Conservation (phyloP, 2,888 invertebrate species). For the Arctia plantaginis region DNA sequence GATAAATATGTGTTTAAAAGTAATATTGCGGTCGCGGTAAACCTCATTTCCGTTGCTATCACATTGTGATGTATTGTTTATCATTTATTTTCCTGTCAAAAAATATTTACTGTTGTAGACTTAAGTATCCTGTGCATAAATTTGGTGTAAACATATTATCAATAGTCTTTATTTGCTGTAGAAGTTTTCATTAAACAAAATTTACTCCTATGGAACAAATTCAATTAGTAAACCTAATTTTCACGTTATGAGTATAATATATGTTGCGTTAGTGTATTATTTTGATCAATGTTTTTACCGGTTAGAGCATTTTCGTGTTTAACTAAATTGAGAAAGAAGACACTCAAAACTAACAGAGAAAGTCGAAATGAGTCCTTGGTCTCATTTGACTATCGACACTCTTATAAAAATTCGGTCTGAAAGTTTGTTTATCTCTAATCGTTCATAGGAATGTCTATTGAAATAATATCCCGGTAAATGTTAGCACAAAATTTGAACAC, state of each 20-base stretch:
- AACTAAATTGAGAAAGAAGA: not conserved
- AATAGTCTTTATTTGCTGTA: not conserved
- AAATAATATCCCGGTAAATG: not conserved
- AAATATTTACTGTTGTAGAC: constrained; percentile 17
- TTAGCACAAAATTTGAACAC: not conserved
- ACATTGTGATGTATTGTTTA: constrained; percentile 40
- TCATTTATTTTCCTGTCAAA: constrained; percentile 35
- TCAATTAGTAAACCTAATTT: not conserved
- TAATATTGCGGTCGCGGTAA: constrained; percentile 34
- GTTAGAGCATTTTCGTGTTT: too few relatives aligned
- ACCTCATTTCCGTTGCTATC: constrained; percentile 44
- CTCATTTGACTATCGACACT: not conserved
- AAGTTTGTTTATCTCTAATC: not conserved
- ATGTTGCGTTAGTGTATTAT: too few relatives aligned
- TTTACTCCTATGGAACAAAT: not conserved
- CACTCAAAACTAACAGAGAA: not conserved
- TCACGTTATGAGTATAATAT: too few relatives aligned
- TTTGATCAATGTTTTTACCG: too few relatives aligned
- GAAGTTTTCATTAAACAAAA: not conserved
- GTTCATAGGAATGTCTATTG: not conserved
- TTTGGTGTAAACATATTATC: constrained; percentile 1
- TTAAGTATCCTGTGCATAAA: constrained; percentile 6
- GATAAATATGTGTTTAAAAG: constrained; percentile 31
- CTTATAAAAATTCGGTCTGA: not conserved
- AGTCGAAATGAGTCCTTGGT: not conserved